phyloP scores from a whole-genome alignment of 2,797 vertebrate species.

The Protonibea diacanthus region DNA sequence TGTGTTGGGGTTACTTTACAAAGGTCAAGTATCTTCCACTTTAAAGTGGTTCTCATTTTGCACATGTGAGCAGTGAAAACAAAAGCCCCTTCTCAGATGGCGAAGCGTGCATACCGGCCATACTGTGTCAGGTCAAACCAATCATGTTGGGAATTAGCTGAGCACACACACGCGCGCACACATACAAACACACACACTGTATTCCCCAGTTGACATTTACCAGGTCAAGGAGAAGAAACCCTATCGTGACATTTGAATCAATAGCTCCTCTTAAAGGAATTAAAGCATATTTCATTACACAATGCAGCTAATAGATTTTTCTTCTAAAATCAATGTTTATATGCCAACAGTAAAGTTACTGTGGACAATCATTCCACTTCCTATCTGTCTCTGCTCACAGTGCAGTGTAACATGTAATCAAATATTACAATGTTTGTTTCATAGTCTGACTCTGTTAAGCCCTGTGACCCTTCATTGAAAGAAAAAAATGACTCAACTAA shows the following conservation, averaged over 20 bases:
- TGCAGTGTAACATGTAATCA: not conserved
- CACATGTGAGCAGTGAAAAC: slow-evolving; percentile 36
- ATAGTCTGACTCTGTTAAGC: not conserved
- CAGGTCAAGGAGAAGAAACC: slow-evolving; percentile 49
- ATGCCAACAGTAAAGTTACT: slow-evolving; percentile 20
- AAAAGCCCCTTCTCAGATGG: slow-evolving; percentile 61
- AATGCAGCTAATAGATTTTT: slow-evolving; percentile 23
- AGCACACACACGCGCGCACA: slow-evolving; percentile 19
- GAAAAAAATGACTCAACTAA: slow-evolving; percentile 17
- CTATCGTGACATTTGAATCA: slow-evolving; percentile 48
- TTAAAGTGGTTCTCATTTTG: slow-evolving; percentile 54
- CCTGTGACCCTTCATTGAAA: not conserved
- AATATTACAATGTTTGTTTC: slow-evolving; percentile 11
- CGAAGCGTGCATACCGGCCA: slow-evolving; percentile 34
- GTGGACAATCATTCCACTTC: not conserved
- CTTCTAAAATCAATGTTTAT: slow-evolving; percentile 44
- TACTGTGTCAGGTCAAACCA: slow-evolving; percentile 63
- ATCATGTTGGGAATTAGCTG: slow-evolving; percentile 60
- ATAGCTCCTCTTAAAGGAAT: slow-evolving; percentile 60
- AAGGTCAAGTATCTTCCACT: slow-evolving; percentile 49
- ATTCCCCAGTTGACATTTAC: slow-evolving; percentile 66
- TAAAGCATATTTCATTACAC: slow-evolving; percentile 60
- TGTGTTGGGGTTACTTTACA: slow-evolving; percentile 10
- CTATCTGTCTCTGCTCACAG: slow-evolving; percentile 3
- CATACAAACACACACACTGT: slow-evolving; percentile 38